phyloP scores from a whole-genome alignment of 1,140 invertebrate species.

The Ditylenchus dipsaci region DNA sequence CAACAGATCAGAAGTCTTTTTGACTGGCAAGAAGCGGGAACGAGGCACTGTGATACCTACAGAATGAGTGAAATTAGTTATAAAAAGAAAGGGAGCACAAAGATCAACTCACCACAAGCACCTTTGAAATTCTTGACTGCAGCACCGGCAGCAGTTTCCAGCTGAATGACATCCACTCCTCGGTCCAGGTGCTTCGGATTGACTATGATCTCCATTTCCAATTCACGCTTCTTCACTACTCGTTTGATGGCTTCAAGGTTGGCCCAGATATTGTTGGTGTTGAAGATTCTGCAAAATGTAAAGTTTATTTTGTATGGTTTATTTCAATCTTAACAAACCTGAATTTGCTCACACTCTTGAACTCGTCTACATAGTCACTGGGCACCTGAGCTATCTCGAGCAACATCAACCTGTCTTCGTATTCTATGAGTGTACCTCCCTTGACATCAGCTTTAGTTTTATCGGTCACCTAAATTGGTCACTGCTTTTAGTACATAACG shows the following conservation, averaged over 20 bases:
- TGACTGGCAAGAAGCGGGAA: slow-evolving; percentile 92
- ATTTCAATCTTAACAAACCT: too few relatives aligned
- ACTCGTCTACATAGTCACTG: slow-evolving; percentile 90
- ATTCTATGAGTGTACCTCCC: slow-evolving; percentile 85
- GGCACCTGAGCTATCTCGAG: slow-evolving; percentile 99
- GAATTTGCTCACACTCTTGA: slow-evolving; percentile 95
- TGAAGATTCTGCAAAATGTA: slow-evolving; percentile 74
- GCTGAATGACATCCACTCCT: slow-evolving; percentile 86
- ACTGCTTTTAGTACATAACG: slow-evolving; percentile 83
- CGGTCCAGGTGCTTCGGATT: slow-evolving; percentile 70
- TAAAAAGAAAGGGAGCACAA: too few relatives aligned
- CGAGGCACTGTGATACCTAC: slow-evolving; percentile 81
- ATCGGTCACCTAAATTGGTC: background rate
- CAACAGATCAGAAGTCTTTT: slow-evolving; percentile 93
- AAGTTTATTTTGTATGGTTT: background rate
- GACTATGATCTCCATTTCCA: slow-evolving; percentile 77
- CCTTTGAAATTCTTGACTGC: slow-evolving; percentile 96
- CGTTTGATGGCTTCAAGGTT: slow-evolving; percentile 82
- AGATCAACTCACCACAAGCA: slow-evolving; percentile 64
- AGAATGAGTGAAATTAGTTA: slow-evolving; percentile 56
- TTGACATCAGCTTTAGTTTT: background rate
- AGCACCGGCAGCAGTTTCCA: slow-evolving; percentile 96
- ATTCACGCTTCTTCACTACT: slow-evolving; percentile 71
- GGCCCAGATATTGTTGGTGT: slow-evolving; percentile 98
- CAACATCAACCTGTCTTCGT: slow-evolving; percentile 85